These are phyloP conservation scores for Drosophila kohkoa DNA, from an alignment of 1,140 invertebrate species.

Conservation along the genomic window DNA sequence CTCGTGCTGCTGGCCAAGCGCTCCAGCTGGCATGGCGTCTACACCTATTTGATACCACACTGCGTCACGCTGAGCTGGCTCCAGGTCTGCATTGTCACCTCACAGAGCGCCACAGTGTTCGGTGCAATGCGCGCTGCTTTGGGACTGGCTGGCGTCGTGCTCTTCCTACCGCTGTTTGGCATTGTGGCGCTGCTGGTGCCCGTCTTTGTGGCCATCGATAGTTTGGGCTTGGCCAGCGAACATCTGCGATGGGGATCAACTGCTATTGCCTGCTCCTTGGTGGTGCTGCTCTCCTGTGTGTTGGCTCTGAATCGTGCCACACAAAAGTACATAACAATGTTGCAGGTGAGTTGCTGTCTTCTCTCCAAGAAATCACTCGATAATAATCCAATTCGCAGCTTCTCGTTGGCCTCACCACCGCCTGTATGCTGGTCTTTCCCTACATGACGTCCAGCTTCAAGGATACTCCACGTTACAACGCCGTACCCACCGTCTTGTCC, in stretches of 20 bases:
- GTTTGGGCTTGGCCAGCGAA: constrained; percentile 88
- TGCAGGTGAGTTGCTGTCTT: constrained; percentile 86
- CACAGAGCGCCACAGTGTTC: constrained; percentile 92
- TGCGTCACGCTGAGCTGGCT: constrained; percentile 95
- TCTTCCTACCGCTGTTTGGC: constrained; percentile 92
- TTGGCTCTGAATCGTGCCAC: constrained; percentile 87
- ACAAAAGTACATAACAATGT: constrained; percentile 88
- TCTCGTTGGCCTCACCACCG: constrained; percentile 81
- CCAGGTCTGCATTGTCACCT: constrained; percentile 92
- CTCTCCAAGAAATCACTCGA: neutral
- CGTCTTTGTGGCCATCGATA: constrained; percentile 89
- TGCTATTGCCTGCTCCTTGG: constrained; percentile 86
- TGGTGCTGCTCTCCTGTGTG: constrained; percentile 88
- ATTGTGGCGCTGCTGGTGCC: constrained; percentile 90
- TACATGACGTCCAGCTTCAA: constrained; percentile 85
- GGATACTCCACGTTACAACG: constrained; percentile 72
- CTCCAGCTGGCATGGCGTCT: constrained; percentile 91
- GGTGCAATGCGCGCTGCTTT: constrained; percentile 91
- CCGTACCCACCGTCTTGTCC: constrained; percentile 49
- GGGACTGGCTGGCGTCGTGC: constrained; percentile 90
- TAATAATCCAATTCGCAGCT: constrained; percentile 47
- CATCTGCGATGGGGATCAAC: constrained; percentile 87
- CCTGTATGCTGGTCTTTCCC: constrained; percentile 85
- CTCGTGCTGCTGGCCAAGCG: constrained; percentile 90
- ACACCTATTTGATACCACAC: constrained; percentile 92